A percentile compares a stretch with the other conserved stretches of the same genome.
Conservation (phyloP, 2,113 vertebrate species). For the Boleophthalmus pectinirostris region DNA sequence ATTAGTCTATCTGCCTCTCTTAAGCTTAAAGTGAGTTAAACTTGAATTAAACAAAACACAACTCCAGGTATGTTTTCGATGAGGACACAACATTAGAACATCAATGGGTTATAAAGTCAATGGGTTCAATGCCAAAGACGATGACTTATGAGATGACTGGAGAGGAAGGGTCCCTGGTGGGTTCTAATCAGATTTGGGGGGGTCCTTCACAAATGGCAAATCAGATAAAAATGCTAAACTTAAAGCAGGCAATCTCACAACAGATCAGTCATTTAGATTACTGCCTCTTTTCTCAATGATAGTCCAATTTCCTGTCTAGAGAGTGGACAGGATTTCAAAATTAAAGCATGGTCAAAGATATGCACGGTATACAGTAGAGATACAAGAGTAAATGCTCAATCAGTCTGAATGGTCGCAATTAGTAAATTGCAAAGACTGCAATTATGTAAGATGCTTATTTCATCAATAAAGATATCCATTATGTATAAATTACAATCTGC, state of each 20-base stretch:
- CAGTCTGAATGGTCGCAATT: no score
- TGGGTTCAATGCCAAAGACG: constrained; percentile 38
- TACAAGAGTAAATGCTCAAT: no score
- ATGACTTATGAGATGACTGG: constrained; percentile 7
- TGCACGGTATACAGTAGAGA: background rate
- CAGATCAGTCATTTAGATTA: constrained; percentile 64
- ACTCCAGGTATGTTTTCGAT: no score
- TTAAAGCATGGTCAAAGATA: constrained; percentile 13
- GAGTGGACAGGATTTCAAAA: constrained; percentile 28
- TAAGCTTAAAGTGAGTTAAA: no score
- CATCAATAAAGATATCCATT: no score
- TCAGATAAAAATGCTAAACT: constrained; percentile 5
- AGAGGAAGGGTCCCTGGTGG: constrained; percentile 35
- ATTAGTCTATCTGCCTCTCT: no score
- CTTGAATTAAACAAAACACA: no score
- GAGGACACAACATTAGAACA: no score
- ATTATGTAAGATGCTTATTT: background rate
- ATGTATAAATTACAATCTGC: no score
- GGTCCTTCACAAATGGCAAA: constrained; percentile 23
- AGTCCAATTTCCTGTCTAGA: constrained; percentile 57
- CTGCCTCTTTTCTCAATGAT: constrained; percentile 65
- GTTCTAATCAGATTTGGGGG: constrained; percentile 47
- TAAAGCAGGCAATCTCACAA: constrained; percentile 33
- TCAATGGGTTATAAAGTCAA: background rate
- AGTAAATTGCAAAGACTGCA: no score